Percentiles rank a stretch among this genome's conserved stretches.
These are phyloP conservation scores for Polyploca ridens DNA, from an alignment of 2,888 invertebrate genomes.

Conservation along the genomic window DNA sequence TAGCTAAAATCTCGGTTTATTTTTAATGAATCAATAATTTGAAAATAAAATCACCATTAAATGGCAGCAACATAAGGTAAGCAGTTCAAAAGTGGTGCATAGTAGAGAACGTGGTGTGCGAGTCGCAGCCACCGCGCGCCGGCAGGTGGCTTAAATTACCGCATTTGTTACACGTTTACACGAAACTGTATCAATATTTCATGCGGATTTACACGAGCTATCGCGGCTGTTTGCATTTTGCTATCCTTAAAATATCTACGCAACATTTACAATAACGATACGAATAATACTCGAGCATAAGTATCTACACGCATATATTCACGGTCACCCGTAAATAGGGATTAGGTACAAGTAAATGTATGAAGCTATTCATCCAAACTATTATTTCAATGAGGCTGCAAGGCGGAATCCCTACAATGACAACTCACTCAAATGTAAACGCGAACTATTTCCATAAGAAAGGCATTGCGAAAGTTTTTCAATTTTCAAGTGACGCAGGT, in stretches of 20 bases:
- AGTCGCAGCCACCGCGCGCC: conserved; percentile 58
- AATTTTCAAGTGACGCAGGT: conserved; percentile 84
- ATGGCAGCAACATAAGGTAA: conserved; percentile 61
- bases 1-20: conserved; percentile 12
- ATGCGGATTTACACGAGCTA: conserved; percentile 82
- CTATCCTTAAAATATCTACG: conserved; percentile 64
- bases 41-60: conserved; percentile 51
- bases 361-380: conserved; percentile 35
- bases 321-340: conserved; percentile 9
- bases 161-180: conserved; percentile 85
- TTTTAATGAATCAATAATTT: conserved; percentile 36
- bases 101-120: conserved; percentile 55
- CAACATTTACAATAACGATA: conserved; percentile 41
- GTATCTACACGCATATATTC: background rate
- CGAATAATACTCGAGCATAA: conserved; percentile 5
- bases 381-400: conserved; percentile 67
- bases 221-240: conserved; percentile 76
- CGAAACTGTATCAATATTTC: conserved; percentile 85
- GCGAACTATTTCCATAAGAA: conserved; percentile 82
- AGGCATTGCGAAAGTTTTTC: conserved; percentile 83
- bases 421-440: conserved; percentile 81
- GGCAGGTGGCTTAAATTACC: conserved; percentile 83
- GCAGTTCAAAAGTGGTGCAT: conserved; percentile 77
- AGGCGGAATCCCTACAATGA: conserved; percentile 78
- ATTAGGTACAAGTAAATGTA: conserved; percentile 22